phyloP scores from a whole-genome alignment of 2,888 invertebrate genomes.

The Vannuccia rotundouncinata region DNA sequence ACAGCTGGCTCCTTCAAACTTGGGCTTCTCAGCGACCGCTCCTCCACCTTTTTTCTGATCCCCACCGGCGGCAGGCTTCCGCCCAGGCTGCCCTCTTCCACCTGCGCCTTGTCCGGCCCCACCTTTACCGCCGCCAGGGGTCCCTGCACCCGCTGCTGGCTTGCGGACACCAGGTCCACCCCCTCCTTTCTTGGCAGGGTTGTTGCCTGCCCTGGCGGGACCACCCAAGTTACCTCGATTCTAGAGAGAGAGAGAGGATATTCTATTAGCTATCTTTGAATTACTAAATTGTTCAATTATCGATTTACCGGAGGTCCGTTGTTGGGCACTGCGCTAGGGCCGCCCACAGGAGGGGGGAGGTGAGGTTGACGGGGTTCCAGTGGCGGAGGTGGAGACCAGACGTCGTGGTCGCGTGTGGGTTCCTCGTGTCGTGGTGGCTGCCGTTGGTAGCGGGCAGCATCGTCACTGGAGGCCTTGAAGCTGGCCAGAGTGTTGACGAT shows the following conservation, averaged over 20 bases:
- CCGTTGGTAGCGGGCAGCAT: constrained; percentile 42
- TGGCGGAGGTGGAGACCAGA: constrained; percentile 61
- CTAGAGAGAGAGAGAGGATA: too few relatives aligned
- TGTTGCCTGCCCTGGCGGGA: neutral
- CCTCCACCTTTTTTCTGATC: neutral
- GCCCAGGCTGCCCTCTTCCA: constrained; percentile 38
- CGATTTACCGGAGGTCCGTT: neutral
- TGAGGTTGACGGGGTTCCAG: neutral
- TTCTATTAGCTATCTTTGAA: neutral
- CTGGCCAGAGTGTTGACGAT: constrained; percentile 69
- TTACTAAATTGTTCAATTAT: neutral
- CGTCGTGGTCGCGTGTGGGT: constrained; percentile 69
- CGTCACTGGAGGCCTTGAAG: constrained; percentile 60
- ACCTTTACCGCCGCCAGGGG: constrained; percentile 43
- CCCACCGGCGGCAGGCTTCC: neutral
- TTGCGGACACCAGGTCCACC: constrained; percentile 1
- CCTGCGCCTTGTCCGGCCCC: constrained; percentile 13
- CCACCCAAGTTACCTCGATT: too few relatives aligned
- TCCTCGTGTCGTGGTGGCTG: constrained; percentile 42
- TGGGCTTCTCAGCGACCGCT: constrained; percentile 58
- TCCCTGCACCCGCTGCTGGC: constrained; percentile 28
- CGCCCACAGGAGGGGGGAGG: neutral
- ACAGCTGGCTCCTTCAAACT: constrained; percentile 74
- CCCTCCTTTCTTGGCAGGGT: neutral
- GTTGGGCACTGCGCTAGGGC: neutral